Conservation (phyloP, 2,797 vertebrate species). For the Petrocephalus sullivani region DNA sequence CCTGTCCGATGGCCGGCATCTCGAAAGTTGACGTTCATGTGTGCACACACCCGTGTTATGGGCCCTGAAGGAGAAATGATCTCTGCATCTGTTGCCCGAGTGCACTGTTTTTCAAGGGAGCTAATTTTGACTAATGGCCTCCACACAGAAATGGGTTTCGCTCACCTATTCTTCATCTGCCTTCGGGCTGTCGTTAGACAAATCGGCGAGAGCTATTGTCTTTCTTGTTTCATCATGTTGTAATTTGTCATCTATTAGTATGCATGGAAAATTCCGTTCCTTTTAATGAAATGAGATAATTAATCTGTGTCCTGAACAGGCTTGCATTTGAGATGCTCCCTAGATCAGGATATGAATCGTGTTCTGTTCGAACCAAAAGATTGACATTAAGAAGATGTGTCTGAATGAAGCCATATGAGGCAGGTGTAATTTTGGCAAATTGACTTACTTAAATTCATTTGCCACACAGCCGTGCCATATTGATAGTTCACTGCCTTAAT, state of each 20-base stretch:
- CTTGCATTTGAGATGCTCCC: not conserved
- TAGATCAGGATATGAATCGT: not conserved
- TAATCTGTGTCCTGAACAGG: not conserved
- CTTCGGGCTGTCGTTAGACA: not conserved
- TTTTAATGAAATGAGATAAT: slow-evolving; percentile 8
- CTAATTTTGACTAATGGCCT: slow-evolving; percentile 5
- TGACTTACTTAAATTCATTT: slow-evolving; percentile 5
- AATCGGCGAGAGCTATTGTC: not conserved
- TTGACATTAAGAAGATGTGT: not conserved
- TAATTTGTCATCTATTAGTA: slow-evolving; percentile 8
- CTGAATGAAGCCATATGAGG: not conserved
- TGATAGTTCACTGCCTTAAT: not conserved
- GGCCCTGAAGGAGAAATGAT: not conserved
- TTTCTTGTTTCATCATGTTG: not conserved
- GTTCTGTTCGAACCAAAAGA: not conserved
- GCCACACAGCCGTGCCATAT: not conserved
- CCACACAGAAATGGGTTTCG: not conserved
- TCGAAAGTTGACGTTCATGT: not conserved
- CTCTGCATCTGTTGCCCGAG: not conserved
- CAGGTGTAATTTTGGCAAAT: not conserved
- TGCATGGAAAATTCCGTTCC: not conserved
- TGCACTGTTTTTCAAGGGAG: not conserved
- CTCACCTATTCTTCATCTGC: not conserved
- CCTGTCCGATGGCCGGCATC: not conserved
- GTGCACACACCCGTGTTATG: not conserved